Evolutionary conservation across 1,140 invertebrate species (phyloP).

Genomic region (Pachyrhynchus sulphureomaculatus): DNA sequence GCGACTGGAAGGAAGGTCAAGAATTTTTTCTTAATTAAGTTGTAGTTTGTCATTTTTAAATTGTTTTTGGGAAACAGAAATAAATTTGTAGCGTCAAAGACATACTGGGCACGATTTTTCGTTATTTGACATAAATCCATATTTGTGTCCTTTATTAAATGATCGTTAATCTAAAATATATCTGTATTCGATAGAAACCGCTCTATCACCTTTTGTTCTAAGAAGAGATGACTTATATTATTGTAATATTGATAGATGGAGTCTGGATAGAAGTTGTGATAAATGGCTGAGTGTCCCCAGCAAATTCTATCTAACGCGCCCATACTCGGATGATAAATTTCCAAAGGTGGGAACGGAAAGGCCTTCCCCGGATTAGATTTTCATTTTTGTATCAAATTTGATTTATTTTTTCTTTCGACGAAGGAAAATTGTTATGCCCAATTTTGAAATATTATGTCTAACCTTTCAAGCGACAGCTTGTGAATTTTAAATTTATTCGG

Average conservation of each 20-base stretch:
- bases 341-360: constrained; percentile 39
- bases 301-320: constrained; percentile 41
- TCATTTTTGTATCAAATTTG: constrained; percentile 45
- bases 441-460: constrained; percentile 33
- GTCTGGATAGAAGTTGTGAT: constrained; percentile 41
- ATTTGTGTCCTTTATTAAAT: constrained; percentile 1
- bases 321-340: constrained; percentile 40
- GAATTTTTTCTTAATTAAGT: too few species aligned
- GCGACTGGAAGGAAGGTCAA: too few species aligned
- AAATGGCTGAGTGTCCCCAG: constrained; percentile 39
- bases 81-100: too few species aligned
- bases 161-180: constrained; percentile 11
- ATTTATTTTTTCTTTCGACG: constrained; percentile 38
- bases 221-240: constrained; percentile 40
- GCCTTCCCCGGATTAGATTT: constrained; percentile 41
- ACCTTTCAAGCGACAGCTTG: constrained; percentile 19
- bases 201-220: constrained; percentile 39
- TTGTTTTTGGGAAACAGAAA: too few species aligned
- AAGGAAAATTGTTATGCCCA: constrained; percentile 22
- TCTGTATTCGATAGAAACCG: constrained; percentile 32
- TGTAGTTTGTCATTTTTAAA: too few species aligned
- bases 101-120: too few species aligned
- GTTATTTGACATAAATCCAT: too few species aligned
- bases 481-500: constrained; percentile 17
- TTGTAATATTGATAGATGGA: constrained; percentile 44